Percentiles rank a stretch among this genome's conserved stretches.
phyloP scores from a whole-genome alignment of 2,797 vertebrate genomes.

The Onychomys arenicola region DNA sequence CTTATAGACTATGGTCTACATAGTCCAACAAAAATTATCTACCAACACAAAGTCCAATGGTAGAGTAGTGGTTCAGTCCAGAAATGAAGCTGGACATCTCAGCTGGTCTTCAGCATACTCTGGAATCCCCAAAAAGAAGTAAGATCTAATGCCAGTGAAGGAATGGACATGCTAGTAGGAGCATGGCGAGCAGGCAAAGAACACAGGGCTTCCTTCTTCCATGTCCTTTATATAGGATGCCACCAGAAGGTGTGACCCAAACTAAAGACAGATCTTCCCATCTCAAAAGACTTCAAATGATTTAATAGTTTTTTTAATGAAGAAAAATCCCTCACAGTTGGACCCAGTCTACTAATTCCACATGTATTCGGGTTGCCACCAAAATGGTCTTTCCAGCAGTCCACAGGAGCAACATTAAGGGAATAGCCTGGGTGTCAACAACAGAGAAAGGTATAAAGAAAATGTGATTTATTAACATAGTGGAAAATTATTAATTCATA shows the following conservation, averaged over 20 bases:
- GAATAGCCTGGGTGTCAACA: neutral
- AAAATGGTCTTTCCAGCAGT: neutral
- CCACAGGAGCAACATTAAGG: neutral
- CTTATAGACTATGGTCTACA: neutral
- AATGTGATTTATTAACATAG: neutral
- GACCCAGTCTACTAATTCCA: neutral
- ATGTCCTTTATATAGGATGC: neutral
- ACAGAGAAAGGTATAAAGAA: neutral
- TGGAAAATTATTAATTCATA: neutral
- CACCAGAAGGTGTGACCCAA: neutral
- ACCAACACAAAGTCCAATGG: neutral
- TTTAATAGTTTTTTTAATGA: neutral
- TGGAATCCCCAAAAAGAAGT: neutral
- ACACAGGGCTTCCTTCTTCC: too few relatives aligned
- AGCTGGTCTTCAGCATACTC: neutral
- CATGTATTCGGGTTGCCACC: neutral
- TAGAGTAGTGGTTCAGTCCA: neutral
- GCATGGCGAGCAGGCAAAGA: too few relatives aligned
- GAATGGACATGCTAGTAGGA: too few relatives aligned
- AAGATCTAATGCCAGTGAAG: neutral
- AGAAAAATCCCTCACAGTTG: neutral
- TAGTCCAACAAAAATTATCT: neutral
- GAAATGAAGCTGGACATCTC: too few relatives aligned
- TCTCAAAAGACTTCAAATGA: neutral
- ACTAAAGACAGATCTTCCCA: neutral